A percentile compares a stretch with the other conserved stretches of the same genome.
Conservation (phyloP, 2,113 vertebrate species). For the Odontesthes bonariensis region DNA sequence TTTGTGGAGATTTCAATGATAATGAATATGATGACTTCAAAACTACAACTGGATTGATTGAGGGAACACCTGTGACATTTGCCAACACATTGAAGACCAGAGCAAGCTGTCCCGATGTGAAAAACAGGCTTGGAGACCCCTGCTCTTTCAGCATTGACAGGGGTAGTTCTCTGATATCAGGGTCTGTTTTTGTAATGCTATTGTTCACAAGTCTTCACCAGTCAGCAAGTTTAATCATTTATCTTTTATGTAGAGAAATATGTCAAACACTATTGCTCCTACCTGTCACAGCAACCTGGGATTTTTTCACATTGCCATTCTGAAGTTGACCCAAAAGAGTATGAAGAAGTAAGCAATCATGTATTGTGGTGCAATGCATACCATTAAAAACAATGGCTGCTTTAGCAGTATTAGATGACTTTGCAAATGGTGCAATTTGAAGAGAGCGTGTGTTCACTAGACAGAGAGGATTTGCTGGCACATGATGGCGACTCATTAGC, state of each 20-base stretch:
- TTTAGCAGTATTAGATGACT: too few species aligned
- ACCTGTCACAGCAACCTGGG: constrained; percentile 78
- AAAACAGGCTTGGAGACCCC: constrained; percentile 82
- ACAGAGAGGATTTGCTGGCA: too few species aligned
- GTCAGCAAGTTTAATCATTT: not conserved
- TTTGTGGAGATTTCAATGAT: constrained; percentile 92
- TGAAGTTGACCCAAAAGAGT: constrained; percentile 82
- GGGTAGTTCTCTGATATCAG: constrained; percentile 74
- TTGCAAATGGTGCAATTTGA: too few species aligned
- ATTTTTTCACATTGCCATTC: constrained; percentile 89
- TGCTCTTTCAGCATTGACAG: constrained; percentile 87
- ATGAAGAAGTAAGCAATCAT: constrained; percentile 82
- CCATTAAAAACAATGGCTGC: too few species aligned
- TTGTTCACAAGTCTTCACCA: not conserved
- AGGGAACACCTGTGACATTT: constrained; percentile 87
- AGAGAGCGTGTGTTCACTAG: too few species aligned
- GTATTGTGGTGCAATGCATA: too few species aligned
- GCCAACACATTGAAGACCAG: constrained; percentile 89
- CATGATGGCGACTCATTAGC: too few species aligned
- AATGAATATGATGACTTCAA: constrained; percentile 86
- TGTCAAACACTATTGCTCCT: constrained; percentile 88
- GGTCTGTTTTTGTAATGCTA: not conserved
- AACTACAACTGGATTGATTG: constrained; percentile 83
- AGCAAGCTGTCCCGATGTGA: constrained; percentile 82
- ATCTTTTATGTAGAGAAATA: constrained; percentile 84